phyloP scores from a whole-genome alignment of 2,113 vertebrate genomes.

The Rhea americana region DNA sequence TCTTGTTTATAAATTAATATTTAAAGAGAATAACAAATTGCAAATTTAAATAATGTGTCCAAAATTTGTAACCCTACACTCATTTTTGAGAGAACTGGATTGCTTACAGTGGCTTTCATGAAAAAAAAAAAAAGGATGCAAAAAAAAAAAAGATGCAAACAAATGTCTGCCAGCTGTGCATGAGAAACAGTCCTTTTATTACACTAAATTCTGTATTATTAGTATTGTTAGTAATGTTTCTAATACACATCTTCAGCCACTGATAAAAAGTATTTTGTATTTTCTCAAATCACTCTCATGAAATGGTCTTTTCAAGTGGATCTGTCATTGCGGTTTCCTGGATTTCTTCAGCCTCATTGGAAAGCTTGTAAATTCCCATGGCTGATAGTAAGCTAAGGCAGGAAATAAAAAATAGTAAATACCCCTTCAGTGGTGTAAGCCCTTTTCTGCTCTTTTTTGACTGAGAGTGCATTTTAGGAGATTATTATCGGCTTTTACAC shows the following conservation, averaged over 20 bases:
- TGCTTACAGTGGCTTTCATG: background rate
- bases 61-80: background rate
- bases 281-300: constrained; percentile 28
- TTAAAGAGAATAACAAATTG: background rate
- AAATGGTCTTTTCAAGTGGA: constrained; percentile 56
- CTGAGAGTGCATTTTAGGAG: constrained; percentile 45
- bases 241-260: background rate
- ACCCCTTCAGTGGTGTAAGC: constrained; percentile 54
- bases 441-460: constrained; percentile 52
- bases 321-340: constrained; percentile 66
- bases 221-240: constrained; percentile 1
- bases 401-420: constrained; percentile 66
- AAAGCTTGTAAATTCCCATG: constrained; percentile 70
- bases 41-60: background rate
- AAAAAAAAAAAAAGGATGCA: background rate
- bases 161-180: background rate
- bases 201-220: background rate
- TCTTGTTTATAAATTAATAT: background rate
- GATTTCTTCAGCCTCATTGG: constrained; percentile 54
- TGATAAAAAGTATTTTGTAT: constrained; percentile 18
- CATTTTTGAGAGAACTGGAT: background rate
- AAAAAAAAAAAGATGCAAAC: background rate
- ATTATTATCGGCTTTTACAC: constrained; percentile 62
- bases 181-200: background rate
- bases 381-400: constrained; percentile 54